A percentile compares a stretch with the other conserved stretches of the same genome.
Evolutionary conservation across 2,797 vertebrate genomes (phyloP).

Genomic region (Rousettus madagascariensis): DNA sequence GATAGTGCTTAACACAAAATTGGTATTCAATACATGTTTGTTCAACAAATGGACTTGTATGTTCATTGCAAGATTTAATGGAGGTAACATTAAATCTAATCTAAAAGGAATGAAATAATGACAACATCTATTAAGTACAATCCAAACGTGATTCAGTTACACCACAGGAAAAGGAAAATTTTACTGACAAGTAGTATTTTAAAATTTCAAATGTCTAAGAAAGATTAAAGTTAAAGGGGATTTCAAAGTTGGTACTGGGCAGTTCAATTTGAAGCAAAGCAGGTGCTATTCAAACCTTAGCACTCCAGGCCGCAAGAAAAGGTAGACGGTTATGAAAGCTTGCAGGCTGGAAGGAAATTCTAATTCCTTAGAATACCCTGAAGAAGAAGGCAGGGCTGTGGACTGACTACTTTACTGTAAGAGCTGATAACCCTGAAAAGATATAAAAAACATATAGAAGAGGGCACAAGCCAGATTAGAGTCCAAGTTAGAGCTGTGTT

Average conservation of each 20-base stretch:
- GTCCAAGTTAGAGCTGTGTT: constrained; percentile 47
- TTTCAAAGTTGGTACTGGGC: constrained; percentile 31
- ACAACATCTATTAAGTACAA: neutral
- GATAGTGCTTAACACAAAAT: neutral
- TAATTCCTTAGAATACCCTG: constrained; percentile 51
- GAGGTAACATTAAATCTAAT: neutral
- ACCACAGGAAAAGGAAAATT: neutral
- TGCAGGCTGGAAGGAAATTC: constrained; percentile 48
- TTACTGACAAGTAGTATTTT: constrained; percentile 35
- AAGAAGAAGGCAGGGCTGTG: constrained; percentile 51
- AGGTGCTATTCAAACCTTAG: constrained; percentile 9
- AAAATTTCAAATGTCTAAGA: constrained; percentile 52
- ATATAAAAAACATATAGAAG: constrained; percentile 24
- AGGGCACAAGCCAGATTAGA: constrained; percentile 48
- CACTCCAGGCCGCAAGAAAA: neutral
- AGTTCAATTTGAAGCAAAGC: constrained; percentile 50
- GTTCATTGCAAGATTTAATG: neutral
- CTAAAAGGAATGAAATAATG: neutral
- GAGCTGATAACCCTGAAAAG: constrained; percentile 59
- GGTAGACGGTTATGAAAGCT: constrained; percentile 35
- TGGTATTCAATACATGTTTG: neutral
- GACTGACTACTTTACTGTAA: constrained; percentile 45
- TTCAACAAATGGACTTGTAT: neutral
- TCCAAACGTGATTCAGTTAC: neutral
- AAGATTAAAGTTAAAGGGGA: constrained; percentile 34